Evolutionary conservation across 2,888 invertebrate genomes (phyloP), one percentile per base, ranked within the genome.

Genomic region (Trichopria drosophilae): DNA sequence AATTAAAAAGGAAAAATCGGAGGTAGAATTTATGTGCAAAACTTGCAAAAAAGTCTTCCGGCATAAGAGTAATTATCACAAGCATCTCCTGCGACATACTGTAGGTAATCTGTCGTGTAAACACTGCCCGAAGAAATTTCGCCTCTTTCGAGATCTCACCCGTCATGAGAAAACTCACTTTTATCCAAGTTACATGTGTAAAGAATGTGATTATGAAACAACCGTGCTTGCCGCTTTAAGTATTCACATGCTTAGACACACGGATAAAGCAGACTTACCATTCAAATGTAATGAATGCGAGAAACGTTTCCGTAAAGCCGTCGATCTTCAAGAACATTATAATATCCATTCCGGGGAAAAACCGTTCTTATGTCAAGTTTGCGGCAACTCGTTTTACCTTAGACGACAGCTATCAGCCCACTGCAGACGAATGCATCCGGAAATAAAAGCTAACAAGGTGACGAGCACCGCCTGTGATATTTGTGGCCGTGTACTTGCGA

Each of bases 161-260:
- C 63, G 75, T 31, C 75, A 75, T 59, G 74, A 75, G 47, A 75
- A 74, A 50, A 75, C 75, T 0, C 75, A 75, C 41, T 75, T 74
- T 40, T 61, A 65, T 6, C 73, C 72, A 5, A 73, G 72, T 31
- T 74, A 70, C 59, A 58, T 63, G 63, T 75, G 75, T 64, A 72
- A 72, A 26, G 68, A 72, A 51, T 75, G 75, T 58, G 75, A 74
- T 45, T 75, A 74, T 57, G 75, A 75, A 52, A 75, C 75, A 0
- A 75, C 75, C 0, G 70, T 72, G 0, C 47, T 69, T 1, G 68
- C 71, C 0, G 71, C 72, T 0, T 54, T 75, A 2, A 71, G 65
- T 43, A 68, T 72, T 15, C 75, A 75, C 58, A 69, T 72, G 69
- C 47, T 69, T 7, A 58, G 71, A 7, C 73, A 75, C 48, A 65